These are phyloP conservation scores for Rhinella marina DNA, from an alignment of 2,797 vertebrate genomes.

Conservation along the genomic window DNA sequence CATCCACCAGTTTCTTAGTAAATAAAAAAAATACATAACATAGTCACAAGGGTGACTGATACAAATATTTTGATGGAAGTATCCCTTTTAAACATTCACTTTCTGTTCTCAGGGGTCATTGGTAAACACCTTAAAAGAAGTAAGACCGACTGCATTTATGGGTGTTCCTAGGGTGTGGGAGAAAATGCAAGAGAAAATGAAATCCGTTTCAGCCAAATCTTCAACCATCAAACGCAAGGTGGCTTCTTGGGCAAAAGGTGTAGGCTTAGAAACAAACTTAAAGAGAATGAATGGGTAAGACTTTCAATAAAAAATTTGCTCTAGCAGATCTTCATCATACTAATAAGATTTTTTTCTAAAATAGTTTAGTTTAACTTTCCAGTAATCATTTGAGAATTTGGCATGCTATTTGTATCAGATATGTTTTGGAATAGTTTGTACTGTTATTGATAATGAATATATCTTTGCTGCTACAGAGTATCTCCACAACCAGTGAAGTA, in stretches of 20 bases:
- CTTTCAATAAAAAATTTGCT: neutral
- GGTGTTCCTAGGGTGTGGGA: slow-evolving; percentile 95
- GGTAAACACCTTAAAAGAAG: slow-evolving; percentile 85
- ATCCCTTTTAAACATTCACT: neutral
- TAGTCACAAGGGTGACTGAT: no score
- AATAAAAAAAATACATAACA: no score
- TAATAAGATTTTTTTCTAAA: no score
- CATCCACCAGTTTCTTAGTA: no score
- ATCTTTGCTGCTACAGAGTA: slow-evolving; percentile 66
- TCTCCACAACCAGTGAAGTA: slow-evolving; percentile 76
- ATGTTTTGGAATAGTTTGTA: no score
- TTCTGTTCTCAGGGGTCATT: slow-evolving; percentile 81
- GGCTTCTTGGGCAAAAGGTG: slow-evolving; percentile 86
- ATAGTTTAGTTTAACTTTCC: no score
- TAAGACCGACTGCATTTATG: slow-evolving; percentile 88
- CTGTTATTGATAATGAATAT: neutral
- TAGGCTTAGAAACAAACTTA: slow-evolving; percentile 85
- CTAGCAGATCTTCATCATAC: no score
- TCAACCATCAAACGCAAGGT: slow-evolving; percentile 81
- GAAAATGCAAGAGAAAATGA: slow-evolving; percentile 95
- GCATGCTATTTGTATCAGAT: no score
- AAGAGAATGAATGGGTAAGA: slow-evolving; percentile 83
- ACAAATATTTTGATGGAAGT: no score
- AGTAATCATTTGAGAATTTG: no score
- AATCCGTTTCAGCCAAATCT: slow-evolving; percentile 76